Base-by-base conservation (phyloP, 2,113 vertebrate genomes). In the Lepidothrix coronata region DNA sequence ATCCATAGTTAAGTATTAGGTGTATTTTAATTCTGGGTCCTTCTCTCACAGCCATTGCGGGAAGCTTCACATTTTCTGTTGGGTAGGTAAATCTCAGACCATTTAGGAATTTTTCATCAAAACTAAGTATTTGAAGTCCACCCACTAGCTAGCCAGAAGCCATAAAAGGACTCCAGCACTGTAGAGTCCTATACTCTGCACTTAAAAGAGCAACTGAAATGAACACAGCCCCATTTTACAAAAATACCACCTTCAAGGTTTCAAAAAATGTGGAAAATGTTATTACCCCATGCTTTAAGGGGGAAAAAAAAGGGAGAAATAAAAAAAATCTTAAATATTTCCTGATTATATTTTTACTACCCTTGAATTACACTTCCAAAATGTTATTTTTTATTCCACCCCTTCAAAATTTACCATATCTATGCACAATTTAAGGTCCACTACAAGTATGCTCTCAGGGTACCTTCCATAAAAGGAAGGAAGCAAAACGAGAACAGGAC, bases 141-240 rank as follows among this genome's bases (percentile, higher is more conserved):
- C 81, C 31, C 72, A 96, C 35, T 73, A 93, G 86, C 82, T 92
- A 90, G 41, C 28, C 52, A 91, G 73, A 80, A 95, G 66, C 74
- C 65, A 63, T 65, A 49, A 88, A 92, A 93, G 51, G n/a, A 81
- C 66, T 95, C 54, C 76, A 85, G 65, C 70, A 68, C 76, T 51
- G 44, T 43, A 46, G 59, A 85, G 51, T 80, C 80, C 83, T 93
- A 62, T 76, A 44, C 19, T 80, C 27, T 70, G 33, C 57, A 55
- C 78, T 92, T 90, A 43, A 91, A 93, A 84, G 79, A 89, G 49
- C 0, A 11, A 84, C 44, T 75, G 72, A 88, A 78, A 89, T 19
- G 68, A 94, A 91, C 86, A 90, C 58, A 91, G 85, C 17, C 33
- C 70, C 20, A n/a, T 96, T 90, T 85, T 78, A 85, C 58, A 95